Evolutionary conservation across 1,140 invertebrate species (phyloP).

Genomic region (Drosophila ogumai): DNA sequence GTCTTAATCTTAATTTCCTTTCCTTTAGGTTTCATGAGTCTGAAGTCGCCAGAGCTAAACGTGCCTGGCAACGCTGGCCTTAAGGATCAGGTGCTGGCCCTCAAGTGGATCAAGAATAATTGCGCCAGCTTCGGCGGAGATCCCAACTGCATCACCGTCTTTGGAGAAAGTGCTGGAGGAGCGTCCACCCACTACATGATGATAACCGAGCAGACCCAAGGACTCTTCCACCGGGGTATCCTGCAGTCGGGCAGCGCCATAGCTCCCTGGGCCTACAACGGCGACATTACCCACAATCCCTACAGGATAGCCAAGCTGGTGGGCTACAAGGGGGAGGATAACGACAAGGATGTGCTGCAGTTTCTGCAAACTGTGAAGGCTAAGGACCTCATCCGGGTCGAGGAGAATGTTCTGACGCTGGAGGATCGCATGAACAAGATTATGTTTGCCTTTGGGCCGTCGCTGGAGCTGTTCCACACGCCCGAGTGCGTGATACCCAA

Average conservation of each 20-base stretch:
- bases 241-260: constrained; percentile 84
- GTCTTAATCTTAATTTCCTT: background rate
- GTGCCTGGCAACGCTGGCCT: constrained; percentile 88
- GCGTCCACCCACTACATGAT: constrained; percentile 87
- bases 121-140: constrained; percentile 86
- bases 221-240: constrained; percentile 85
- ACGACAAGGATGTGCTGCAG: constrained; percentile 72
- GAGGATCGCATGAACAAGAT: constrained; percentile 63
- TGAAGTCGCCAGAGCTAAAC: constrained; percentile 70
- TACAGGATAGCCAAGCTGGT: constrained; percentile 66
- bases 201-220: constrained; percentile 86
- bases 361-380: constrained; percentile 68
- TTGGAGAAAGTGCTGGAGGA: constrained; percentile 85
- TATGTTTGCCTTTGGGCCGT: constrained; percentile 77
- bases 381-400: constrained; percentile 87
- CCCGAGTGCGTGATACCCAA: constrained; percentile 77
- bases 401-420: constrained; percentile 55
- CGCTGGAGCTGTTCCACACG: constrained; percentile 76
- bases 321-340: constrained; percentile 77
- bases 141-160: constrained; percentile 85
- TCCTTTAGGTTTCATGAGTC: constrained; percentile 70
- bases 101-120: constrained; percentile 88
- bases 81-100: constrained; percentile 89
- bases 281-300: constrained; percentile 52
- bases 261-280: constrained; percentile 63